Evolutionary conservation across 2,888 invertebrate species (phyloP), one percentile per base, ranked within the genome.

Genomic region (Miltochrista miniata): DNA sequence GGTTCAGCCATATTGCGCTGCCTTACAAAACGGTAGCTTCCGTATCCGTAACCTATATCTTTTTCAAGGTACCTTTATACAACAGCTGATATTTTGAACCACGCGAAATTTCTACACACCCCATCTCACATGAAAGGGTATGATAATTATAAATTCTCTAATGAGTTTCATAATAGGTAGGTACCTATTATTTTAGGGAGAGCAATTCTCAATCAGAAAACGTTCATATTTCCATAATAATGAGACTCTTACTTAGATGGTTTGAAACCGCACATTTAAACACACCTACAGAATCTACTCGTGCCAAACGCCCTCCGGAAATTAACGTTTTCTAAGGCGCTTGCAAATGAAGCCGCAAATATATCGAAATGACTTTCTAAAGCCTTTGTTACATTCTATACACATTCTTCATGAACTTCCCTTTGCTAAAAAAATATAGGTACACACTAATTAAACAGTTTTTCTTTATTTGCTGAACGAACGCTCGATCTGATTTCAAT

Each of bases 291-390:
- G 51, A 43, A 46, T 56, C 56, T 56, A 56, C 60, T 52, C 59
- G 56, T 60, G 58, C 54, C 59, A 51, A 64, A 68, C 72, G 58
- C 66, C 70, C 73, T 65, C 68, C 83, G 83, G 84, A 84, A 81
- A 84, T 84, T 82, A 83, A 83, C 76, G 80, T 79, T 83, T 83
- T 84, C 79, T 78, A 80, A 81, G 81, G 78, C 81, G 75, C 71
- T 80, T 71, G 78, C 79, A 81, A 83, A 83, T 81, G 78, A 81
- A 77, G 71, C 70, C 77, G 70, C 71, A 68, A 70, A 79, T 75
- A 77, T 72, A 77, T 79, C 69, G 74, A 76, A 78, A 80, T 79
- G 71, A 79, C 76, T 79, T 79, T 79, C 63, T 69, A 76, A 75
- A 77, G 70, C 74, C 64, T 78, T 80, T 79, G 74, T 77, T 74